A percentile compares a stretch with the other conserved stretches of the same genome.
Evolutionary conservation across 1,140 invertebrate genomes (phyloP).

Genomic region (Pachypeltis micranthus): DNA sequence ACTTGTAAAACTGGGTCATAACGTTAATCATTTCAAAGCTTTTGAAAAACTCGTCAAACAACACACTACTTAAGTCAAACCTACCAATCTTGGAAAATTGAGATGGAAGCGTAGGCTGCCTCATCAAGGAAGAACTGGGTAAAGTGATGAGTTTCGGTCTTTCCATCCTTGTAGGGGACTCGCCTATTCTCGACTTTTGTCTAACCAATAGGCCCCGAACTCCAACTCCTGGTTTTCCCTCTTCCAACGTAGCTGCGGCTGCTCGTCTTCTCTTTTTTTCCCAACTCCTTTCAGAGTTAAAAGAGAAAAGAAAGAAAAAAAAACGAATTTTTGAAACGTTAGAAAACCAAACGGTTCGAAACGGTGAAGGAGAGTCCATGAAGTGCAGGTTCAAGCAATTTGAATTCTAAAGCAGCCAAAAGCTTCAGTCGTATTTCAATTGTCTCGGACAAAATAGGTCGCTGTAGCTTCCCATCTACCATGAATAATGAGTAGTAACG

Average conservation of each 20-base stretch:
- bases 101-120: background rate
- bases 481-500: too few species aligned
- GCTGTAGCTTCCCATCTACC: too few species aligned
- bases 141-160: background rate
- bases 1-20: too few species aligned
- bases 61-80: too few species aligned
- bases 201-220: background rate
- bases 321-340: background rate
- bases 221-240: background rate
- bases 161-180: background rate
- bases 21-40: too few species aligned
- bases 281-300: background rate
- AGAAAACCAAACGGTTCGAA: background rate
- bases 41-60: too few species aligned
- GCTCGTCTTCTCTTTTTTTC: constrained; percentile 2
- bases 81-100: background rate
- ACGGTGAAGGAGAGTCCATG: too few species aligned
- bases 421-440: too few species aligned
- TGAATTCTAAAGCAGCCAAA: too few species aligned
- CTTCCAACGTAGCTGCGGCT: background rate
- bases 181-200: background rate
- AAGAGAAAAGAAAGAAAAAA: background rate
- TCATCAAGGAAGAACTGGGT: background rate
- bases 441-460: too few species aligned
- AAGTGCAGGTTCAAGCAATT: too few species aligned